Conservation (phyloP, 2,888 invertebrate species). For the Nebria brevicollis region DNA sequence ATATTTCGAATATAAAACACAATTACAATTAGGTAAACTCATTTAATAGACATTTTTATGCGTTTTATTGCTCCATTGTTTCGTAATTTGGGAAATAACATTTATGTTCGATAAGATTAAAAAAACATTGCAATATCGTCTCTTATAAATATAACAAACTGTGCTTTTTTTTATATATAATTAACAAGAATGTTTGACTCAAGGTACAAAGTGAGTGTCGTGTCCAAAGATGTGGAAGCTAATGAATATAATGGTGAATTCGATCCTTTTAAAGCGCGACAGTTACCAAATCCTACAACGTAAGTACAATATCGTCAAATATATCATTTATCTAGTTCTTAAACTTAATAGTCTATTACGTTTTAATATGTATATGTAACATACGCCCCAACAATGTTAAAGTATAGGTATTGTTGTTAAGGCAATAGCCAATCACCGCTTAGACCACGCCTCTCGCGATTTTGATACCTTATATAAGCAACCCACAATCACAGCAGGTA, state of each 20-base stretch:
- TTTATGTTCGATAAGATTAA: neutral
- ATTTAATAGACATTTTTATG: too few species aligned
- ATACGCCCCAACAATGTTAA: too few species aligned
- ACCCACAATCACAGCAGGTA: too few species aligned
- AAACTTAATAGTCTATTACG: too few species aligned
- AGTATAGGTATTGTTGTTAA: too few species aligned
- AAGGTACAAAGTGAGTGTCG: slow-evolving; percentile 70
- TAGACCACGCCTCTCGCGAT: too few species aligned
- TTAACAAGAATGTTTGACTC: slow-evolving; percentile 46
- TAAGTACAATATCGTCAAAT: slow-evolving; percentile 66
- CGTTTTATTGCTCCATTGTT: neutral
- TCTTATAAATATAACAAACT: neutral
- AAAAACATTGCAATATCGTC: neutral
- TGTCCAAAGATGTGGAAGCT: slow-evolving; percentile 71
- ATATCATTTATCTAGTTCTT: too few species aligned
- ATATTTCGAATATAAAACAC: neutral
- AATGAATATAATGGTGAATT: slow-evolving; percentile 66
- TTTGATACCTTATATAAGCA: too few species aligned
- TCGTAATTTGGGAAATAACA: neutral
- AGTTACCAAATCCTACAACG: slow-evolving; percentile 82
- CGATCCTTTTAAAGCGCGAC: slow-evolving; percentile 80
- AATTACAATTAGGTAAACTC: neutral
- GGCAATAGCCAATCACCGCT: too few species aligned
- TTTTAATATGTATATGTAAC: neutral
- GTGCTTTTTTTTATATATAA: neutral